Conservation (phyloP, 2,888 invertebrate species). For the Azorinus chamasolen region DNA sequence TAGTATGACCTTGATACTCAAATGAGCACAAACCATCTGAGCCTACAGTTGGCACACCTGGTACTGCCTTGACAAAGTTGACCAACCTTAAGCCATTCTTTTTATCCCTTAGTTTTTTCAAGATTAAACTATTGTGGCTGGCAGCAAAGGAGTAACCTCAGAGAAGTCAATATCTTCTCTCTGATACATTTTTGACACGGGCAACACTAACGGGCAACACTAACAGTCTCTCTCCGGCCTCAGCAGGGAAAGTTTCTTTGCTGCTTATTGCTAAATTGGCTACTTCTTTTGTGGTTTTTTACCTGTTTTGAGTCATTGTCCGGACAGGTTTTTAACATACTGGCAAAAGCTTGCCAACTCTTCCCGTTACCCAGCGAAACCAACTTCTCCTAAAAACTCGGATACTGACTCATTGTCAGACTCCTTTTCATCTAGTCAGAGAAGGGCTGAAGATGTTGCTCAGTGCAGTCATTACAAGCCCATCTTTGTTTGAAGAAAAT, state of each 20-base stretch:
- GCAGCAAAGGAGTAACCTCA: conserved; percentile 32
- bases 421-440: neutral
- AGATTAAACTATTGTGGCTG: neutral
- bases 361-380: neutral
- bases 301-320: neutral
- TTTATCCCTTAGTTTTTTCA: neutral
- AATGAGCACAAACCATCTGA: conserved; percentile 20
- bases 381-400: neutral
- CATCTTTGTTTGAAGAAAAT: conserved; percentile 28
- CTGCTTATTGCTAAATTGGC: neutral
- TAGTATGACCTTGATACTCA: conserved; percentile 26
- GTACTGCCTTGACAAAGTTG: too few species aligned
- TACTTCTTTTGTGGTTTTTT: neutral
- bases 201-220: neutral
- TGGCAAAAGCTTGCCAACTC: neutral
- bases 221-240: neutral
- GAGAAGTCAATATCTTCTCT: conserved; percentile 47
- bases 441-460: neutral
- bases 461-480: neutral
- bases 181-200: conserved; percentile 52
- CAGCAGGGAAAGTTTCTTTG: neutral
- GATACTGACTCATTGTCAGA: neutral
- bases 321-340: neutral
- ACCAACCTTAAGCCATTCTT: neutral
- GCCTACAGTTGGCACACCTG: too few species aligned